Base-by-base conservation (phyloP, 2,797 vertebrate species). In the Alosa sapidissima region DNA sequence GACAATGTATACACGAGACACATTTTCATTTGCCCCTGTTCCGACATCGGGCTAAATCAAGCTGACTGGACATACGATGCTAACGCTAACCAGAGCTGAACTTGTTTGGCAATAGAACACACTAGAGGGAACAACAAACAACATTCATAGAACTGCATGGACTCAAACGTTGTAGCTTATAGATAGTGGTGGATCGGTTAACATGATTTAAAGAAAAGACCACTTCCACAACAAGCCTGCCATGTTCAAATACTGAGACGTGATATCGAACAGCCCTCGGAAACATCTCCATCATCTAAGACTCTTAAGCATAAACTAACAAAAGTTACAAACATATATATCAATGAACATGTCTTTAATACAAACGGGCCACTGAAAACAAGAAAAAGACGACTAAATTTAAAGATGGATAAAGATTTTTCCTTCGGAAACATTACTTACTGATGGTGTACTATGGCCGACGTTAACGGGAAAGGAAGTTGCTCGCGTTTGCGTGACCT, bases 401-500 rank as follows among this genome's bases (percentile, higher is more conserved):
- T 11, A 0, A 1, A 6, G 95, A 96, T 96, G 94, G 87, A 82
- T 49, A 47, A 75, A 75, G 95, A 96, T 96, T 92, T 24, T 81
- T 82, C 3, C 0, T 6, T 86, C 45, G 55, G 28, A 89, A 89
- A 62, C 2, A 11, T 84, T 85, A 96, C 96, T 94, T 91, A 96
- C 95, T 94, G 92, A 84, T 93, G 93, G 91, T 94, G 91, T 81
- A 93, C 91, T 90, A 88, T 84, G 89, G 94, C 92, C 92, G 90
- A 93, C 92, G 93, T 91, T 89, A 91, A 86, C 91, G 94, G 90
- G 93, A 96, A 96, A 96, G 95, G 95, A 96, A 95, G 95, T 88
- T 0, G 45, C 9, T 10, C 51, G 88, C 47, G 86, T 62, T 84
- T 88, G 45, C 14, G 11, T 92, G 84, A 95, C 89, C 94, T 93